Percentiles rank a stretch among this genome's conserved stretches.
phyloP scores from a whole-genome alignment of 2,113 vertebrate species.

The Mesembrinibis cayennensis region DNA sequence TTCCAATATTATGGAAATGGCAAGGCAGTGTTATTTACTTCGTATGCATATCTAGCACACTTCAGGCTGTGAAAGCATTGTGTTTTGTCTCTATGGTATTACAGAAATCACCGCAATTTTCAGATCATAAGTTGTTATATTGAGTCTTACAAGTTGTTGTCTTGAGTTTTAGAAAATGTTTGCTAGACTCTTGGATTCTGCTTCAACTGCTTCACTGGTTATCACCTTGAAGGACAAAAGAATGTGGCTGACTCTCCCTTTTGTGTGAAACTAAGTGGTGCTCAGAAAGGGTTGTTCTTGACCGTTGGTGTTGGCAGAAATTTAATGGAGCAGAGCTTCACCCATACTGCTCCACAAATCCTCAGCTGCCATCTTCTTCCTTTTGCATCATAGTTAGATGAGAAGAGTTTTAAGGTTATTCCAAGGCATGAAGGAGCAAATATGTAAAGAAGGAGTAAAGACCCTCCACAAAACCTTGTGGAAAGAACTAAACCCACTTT shows the following conservation, averaged over 20 bases:
- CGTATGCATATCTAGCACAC: not conserved
- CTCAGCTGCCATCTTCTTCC: not conserved
- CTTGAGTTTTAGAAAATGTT: not conserved
- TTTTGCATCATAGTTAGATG: not conserved
- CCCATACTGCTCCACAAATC: not conserved
- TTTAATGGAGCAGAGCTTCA: not conserved
- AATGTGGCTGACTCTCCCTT: accelerated
- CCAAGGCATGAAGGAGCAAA: not conserved
- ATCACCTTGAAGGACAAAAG: not conserved
- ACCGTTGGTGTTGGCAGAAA: not conserved
- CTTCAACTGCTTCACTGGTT: not conserved
- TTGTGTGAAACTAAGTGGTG: not conserved
- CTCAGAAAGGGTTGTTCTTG: not conserved
- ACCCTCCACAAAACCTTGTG: not conserved
- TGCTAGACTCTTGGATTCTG: not conserved
- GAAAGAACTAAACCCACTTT: not conserved
- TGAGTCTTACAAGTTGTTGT: not conserved
- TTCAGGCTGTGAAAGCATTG: not conserved
- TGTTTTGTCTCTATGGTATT: not conserved
- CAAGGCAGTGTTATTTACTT: not conserved
- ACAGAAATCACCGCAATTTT: not conserved
- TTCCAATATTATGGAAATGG: not conserved
- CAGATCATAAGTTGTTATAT: not conserved
- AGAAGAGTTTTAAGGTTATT: not conserved
- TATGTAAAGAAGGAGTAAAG: not conserved